Evolutionary conservation across 2,888 invertebrate genomes (phyloP).

Genomic region (Drosophila parthenogenetica): DNA sequence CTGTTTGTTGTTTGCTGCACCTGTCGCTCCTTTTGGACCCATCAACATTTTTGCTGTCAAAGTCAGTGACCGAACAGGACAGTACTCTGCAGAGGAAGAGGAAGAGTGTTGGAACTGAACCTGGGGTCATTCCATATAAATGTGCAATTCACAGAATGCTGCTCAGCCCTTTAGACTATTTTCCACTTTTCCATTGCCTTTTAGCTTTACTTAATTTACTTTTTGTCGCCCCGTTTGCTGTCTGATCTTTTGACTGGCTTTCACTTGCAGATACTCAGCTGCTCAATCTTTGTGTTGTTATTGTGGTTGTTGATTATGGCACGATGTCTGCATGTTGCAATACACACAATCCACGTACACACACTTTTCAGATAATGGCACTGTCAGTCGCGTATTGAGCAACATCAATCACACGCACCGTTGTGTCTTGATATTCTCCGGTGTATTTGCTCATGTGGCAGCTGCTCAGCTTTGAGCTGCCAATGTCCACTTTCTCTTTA

Average conservation of each 20-base stretch:
- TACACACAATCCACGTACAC: slow-evolving; percentile 10
- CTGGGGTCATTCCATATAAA: slow-evolving; percentile 15
- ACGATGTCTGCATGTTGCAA: slow-evolving; percentile 41
- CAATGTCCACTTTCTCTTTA: slow-evolving; percentile 47
- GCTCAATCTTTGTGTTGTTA: slow-evolving; percentile 15
- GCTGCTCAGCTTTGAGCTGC: slow-evolving; percentile 31
- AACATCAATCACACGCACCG: slow-evolving; percentile 75
- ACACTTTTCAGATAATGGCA: slow-evolving; percentile 58
- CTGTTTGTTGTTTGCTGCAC: slow-evolving; percentile 10
- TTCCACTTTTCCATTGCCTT: slow-evolving; percentile 13
- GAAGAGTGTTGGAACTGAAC: slow-evolving; percentile 2
- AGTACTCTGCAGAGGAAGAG: background rate
- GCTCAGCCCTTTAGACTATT: slow-evolving; percentile 9
- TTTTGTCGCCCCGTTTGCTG: background rate
- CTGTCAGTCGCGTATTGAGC: slow-evolving; percentile 63
- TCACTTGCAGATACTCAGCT: slow-evolving; percentile 26
- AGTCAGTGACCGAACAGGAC: slow-evolving; percentile 4
- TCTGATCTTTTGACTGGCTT: slow-evolving; percentile 15
- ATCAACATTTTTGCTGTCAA: slow-evolving; percentile 33
- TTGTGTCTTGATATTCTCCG: slow-evolving; percentile 31
- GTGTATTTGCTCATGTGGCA: slow-evolving; percentile 46
- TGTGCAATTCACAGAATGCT: slow-evolving; percentile 13
- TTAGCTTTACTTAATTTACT: slow-evolving; percentile 2
- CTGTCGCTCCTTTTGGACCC: slow-evolving; percentile 15
- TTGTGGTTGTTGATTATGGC: slow-evolving; percentile 46